phyloP scores from a whole-genome alignment of 2,797 vertebrate species.

The Discoglossus pictus region DNA sequence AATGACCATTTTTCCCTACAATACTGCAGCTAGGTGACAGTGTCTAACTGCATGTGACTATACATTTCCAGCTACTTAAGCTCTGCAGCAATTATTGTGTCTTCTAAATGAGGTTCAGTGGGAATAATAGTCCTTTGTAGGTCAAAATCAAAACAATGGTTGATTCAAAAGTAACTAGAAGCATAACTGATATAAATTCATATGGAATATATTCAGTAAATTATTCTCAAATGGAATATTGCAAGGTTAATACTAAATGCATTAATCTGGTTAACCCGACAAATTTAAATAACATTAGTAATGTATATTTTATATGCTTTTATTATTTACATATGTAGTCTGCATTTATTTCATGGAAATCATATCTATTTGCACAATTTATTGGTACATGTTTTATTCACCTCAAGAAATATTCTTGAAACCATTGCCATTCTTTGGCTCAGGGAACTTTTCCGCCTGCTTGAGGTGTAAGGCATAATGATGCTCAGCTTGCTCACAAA shows the following conservation, averaged over 20 bases:
- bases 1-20: conserved; percentile 31
- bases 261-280: background rate
- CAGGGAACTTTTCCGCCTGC: too few species aligned
- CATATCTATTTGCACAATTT: too few species aligned
- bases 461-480: too few species aligned
- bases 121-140: conserved; percentile 8
- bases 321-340: too few species aligned
- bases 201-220: conserved; percentile 4
- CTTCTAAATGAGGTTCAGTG: conserved; percentile 14
- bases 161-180: conserved; percentile 22
- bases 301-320: too few species aligned
- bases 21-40: conserved; percentile 35
- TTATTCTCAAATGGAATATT: conserved; percentile 3
- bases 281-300: too few species aligned
- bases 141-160: conserved; percentile 21
- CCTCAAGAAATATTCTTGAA: too few species aligned
- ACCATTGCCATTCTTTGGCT: too few species aligned
- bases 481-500: too few species aligned
- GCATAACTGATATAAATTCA: conserved; percentile 19
- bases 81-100: conserved; percentile 22
- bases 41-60: conserved; percentile 23
- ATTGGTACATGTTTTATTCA: too few species aligned
- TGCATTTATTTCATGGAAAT: too few species aligned
- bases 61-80: conserved; percentile 4
- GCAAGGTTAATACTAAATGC: background rate